Base-by-base conservation (phyloP, 1,140 invertebrate genomes). In the Drosophila miranda region DNA sequence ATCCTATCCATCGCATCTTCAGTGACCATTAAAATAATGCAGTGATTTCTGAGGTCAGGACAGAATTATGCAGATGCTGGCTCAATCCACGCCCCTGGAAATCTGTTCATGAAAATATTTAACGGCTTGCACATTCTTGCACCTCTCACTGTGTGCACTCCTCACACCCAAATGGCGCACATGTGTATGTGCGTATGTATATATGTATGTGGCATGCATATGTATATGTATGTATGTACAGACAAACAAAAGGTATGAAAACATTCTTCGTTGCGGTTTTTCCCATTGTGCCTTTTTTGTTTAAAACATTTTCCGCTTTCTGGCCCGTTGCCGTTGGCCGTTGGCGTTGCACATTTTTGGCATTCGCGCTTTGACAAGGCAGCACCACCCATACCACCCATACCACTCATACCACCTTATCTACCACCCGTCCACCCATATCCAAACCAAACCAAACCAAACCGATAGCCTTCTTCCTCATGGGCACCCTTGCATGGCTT, bases 71-170 rank as follows among this genome's bases (percentile, higher is more conserved):
- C 72, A 78, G 55, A 69, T 64, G 16, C 28, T 34, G 21, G 6
- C 21, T 7, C 38, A 11, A 41, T 21, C 23, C 11, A 9, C 23
- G 23, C 55, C 26, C 75, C 66, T 77, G 73, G 50, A 82, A 86
- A 82, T 87, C 82, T 75, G 79, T 82, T 75, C 70, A 76, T 78
- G 78, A 62, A 87, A 86, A 87, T 87, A 87, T 87, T 87, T 87
- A 88, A 81, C 82, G 82, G 82, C 82, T 87, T 75, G 67, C 78
- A 82, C 78, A 87, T 87, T 82, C 82, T 87, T 87, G 78, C 83
- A 82, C 78, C 78, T 82, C 74, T 74, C 54, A 56, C 62, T 63
- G 63, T 44, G 8, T 8, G 8, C 30, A 34, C 30, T 9, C 49
- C 52, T 50, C 14, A 52, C 19, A 44, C 34, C 43, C 46, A 45